Evolutionary conservation across 2,113 vertebrate species (phyloP).

Genomic region (Hiodon tergisus): DNA sequence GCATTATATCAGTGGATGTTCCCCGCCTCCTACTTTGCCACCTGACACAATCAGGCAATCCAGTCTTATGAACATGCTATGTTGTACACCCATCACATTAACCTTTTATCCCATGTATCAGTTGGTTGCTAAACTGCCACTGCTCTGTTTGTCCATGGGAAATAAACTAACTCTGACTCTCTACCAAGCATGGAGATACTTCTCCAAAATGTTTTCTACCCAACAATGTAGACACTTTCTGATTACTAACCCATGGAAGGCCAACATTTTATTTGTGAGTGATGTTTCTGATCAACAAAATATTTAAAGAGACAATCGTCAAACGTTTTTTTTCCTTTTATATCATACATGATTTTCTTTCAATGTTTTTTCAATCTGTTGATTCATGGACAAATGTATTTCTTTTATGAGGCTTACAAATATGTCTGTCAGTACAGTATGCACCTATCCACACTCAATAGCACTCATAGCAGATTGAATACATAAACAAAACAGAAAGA

Average conservation of each 20-base stretch:
- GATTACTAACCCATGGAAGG: too few species aligned
- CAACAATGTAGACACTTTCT: neutral
- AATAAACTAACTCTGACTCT: neutral
- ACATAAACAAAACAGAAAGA: conserved; percentile 29
- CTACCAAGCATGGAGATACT: neutral
- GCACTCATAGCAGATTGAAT: conserved; percentile 22
- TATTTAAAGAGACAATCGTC: neutral
- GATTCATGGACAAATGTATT: conserved; percentile 10
- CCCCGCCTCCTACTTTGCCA: too few species aligned
- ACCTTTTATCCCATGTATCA: conserved; percentile 1
- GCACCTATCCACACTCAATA: conserved; percentile 21
- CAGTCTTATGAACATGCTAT: too few species aligned
- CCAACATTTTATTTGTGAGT: too few species aligned
- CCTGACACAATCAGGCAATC: too few species aligned
- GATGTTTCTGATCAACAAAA: too few species aligned
- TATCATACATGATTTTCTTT: too few species aligned
- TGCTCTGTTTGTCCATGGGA: conserved; percentile 11
- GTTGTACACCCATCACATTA: neutral
- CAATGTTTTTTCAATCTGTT: neutral
- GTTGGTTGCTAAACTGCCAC: conserved; percentile 27
- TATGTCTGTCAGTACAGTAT: conserved; percentile 31
- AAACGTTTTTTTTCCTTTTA: neutral
- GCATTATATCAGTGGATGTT: too few species aligned
- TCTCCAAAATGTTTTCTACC: neutral
- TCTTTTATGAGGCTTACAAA: conserved; percentile 31